These are phyloP conservation scores for Sciurus niger DNA, from an alignment of 2,113 vertebrate species.

Conservation along the genomic window DNA sequence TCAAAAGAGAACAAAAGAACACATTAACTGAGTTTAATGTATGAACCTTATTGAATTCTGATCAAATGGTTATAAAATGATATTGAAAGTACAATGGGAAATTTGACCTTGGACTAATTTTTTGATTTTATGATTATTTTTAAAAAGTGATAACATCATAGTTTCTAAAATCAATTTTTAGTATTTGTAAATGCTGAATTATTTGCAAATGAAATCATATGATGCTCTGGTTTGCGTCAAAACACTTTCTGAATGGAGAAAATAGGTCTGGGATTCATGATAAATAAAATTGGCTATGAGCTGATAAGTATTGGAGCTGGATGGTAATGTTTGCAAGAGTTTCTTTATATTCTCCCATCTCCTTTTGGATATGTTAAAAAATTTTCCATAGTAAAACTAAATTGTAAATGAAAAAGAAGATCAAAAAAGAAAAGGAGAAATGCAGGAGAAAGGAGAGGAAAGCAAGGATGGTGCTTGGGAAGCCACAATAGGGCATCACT, in stretches of 20 bases:
- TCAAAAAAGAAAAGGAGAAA: not conserved
- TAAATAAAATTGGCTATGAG: not conserved
- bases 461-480: too few species aligned
- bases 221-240: not conserved
- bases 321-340: not conserved
- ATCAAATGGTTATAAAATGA: not conserved
- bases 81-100: not conserved
- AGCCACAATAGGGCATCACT: not conserved
- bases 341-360: not conserved
- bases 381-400: not conserved
- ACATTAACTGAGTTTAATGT: not conserved
- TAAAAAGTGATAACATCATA: not conserved
- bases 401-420: not conserved
- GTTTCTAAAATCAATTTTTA: not conserved
- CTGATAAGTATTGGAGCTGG: not conserved
- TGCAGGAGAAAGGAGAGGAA: not conserved
- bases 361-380: not conserved
- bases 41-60: not conserved
- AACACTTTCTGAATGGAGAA: not conserved
- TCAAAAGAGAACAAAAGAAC: not conserved
- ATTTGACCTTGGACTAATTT: not conserved
- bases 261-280: not conserved
- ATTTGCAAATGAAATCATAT: not conserved
- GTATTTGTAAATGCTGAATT: not conserved
- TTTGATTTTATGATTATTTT: not conserved